phyloP scores from a whole-genome alignment of 2,888 invertebrate species.

The Philereme transversata region DNA sequence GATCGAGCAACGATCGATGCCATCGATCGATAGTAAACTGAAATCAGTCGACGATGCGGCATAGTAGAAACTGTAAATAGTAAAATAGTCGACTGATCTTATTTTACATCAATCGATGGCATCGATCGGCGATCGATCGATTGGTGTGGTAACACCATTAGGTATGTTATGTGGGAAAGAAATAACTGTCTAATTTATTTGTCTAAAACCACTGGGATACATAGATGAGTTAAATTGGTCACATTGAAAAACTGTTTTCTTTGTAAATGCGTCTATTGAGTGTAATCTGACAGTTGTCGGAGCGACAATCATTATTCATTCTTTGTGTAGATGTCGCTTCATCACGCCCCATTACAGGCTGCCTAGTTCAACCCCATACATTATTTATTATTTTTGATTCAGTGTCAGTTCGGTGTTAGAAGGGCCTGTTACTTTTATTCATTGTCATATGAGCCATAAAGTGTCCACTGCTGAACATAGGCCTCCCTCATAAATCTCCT shows the following conservation, averaged over 20 bases:
- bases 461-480: background rate
- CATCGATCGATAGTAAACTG: too few species aligned
- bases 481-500: background rate
- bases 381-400: constrained; percentile 53
- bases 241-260: background rate
- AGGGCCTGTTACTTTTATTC: constrained; percentile 2
- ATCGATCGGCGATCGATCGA: too few species aligned
- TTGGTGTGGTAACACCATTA: too few species aligned
- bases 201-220: too few species aligned
- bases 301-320: constrained; percentile 62
- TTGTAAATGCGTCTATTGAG: constrained; percentile 2
- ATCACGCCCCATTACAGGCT: constrained; percentile 52
- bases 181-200: too few species aligned
- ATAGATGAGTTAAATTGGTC: too few species aligned
- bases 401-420: constrained; percentile 9
- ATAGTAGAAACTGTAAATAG: too few species aligned
- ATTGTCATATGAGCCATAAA: background rate
- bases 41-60: too few species aligned
- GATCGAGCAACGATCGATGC: too few species aligned
- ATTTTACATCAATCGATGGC: too few species aligned
- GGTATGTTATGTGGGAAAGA: too few species aligned
- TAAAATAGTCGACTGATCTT: too few species aligned
- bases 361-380: constrained; percentile 45
- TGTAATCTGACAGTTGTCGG: constrained; percentile 34
- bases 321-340: constrained; percentile 59